Conservation (phyloP, 2,888 invertebrate genomes). For the Archaeoteleia sp. region DNA sequence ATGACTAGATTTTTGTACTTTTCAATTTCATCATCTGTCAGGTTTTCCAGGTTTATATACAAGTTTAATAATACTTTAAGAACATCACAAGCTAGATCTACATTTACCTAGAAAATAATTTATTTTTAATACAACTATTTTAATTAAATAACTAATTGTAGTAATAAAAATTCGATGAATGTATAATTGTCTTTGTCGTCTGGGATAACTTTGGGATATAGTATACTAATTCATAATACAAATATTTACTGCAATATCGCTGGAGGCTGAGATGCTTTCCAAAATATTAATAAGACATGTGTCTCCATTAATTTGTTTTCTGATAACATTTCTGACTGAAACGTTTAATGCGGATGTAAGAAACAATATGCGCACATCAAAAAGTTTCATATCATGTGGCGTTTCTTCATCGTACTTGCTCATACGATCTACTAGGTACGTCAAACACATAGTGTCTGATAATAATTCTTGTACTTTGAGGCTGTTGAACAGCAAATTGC, state of each 20-base stretch:
- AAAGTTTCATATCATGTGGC: slow-evolving; percentile 85
- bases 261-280: slow-evolving; percentile 77
- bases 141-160: slow-evolving; percentile 1
- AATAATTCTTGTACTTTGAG: slow-evolving; percentile 77
- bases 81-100: slow-evolving; percentile 83
- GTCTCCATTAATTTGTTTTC: slow-evolving; percentile 82
- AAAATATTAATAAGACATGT: slow-evolving; percentile 82
- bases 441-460: slow-evolving; percentile 59
- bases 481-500: slow-evolving; percentile 91
- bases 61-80: slow-evolving; percentile 88
- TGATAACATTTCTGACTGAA: slow-evolving; percentile 81
- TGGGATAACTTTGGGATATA: not conserved
- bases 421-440: slow-evolving; percentile 83
- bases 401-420: slow-evolving; percentile 79
- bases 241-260: slow-evolving; percentile 17
- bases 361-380: slow-evolving; percentile 92
- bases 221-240: not conserved
- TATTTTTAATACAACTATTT: no score
- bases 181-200: slow-evolving; percentile 1
- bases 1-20: slow-evolving; percentile 84
- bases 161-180: slow-evolving; percentile 1
- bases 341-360: slow-evolving; percentile 89
- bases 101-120: slow-evolving; percentile 77
- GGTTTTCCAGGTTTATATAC: slow-evolving; percentile 77
- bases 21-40: slow-evolving; percentile 81